A percentile compares a stretch with the other conserved stretches of the same genome.
Conservation (phyloP, 1,140 invertebrate species). For the Phymastichus coffea region DNA sequence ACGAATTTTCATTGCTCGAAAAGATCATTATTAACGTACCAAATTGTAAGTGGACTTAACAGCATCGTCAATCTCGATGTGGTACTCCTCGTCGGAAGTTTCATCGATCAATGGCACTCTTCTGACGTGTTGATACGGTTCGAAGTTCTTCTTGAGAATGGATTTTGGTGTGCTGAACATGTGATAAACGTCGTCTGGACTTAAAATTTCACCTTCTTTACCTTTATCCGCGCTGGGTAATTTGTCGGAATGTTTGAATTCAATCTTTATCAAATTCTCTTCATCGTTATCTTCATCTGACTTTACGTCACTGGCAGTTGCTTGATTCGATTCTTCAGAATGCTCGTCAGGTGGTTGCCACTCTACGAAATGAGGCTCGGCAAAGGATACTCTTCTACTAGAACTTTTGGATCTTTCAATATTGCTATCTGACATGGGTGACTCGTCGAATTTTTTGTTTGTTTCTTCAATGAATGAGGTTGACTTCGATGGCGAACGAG, state of each 20-base stretch:
- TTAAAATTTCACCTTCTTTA: constrained; percentile 30
- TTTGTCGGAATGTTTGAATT: constrained; percentile 40
- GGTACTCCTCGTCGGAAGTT: constrained; percentile 30
- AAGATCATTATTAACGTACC: too few relatives aligned
- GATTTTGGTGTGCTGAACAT: constrained; percentile 40
- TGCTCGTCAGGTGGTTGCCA: not conserved
- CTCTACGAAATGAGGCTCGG: constrained; percentile 19
- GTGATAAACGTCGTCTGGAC: constrained; percentile 43
- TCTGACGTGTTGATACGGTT: constrained; percentile 25
- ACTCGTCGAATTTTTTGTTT: too few relatives aligned
- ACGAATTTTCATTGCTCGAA: not conserved
- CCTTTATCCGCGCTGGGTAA: not conserved
- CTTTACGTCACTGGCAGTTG: constrained; percentile 11
- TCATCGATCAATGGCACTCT: constrained; percentile 12
- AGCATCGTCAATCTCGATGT: constrained; percentile 13
- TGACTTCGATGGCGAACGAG: too few relatives aligned
- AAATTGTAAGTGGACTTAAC: constrained; percentile 29
- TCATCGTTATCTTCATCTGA: too few relatives aligned
- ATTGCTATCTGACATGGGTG: too few relatives aligned
- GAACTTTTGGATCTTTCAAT: constrained; percentile 14
- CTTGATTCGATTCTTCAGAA: not conserved
- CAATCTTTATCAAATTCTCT: constrained; percentile 36
- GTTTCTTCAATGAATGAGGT: too few relatives aligned
- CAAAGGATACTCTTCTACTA: constrained; percentile 35
- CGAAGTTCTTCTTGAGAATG: constrained; percentile 42